Base-by-base conservation (phyloP, 2,113 vertebrate species). In the Sterrhoptilus dennistouni region DNA sequence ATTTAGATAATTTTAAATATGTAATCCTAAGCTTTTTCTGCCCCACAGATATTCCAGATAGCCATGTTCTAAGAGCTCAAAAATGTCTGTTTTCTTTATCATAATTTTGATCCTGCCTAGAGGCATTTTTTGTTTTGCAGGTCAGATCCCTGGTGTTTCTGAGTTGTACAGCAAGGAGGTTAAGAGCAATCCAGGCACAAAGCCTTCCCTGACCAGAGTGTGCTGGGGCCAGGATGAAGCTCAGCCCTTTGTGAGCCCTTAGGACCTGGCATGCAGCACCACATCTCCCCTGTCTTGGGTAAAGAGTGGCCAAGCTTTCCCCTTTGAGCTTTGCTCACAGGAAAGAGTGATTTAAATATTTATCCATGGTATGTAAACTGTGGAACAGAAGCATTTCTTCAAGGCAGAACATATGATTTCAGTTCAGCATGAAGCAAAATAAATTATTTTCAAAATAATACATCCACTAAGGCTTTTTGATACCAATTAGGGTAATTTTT, bases 371-470 rank as follows among this genome's bases (percentile, higher is more conserved):
- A 53, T 89, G 60, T 89, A 97, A 97, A 97, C 93, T 93, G 82
- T 52, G 35, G 79, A 89, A 81, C 59, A 93, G 76, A 42, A 83
- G 68, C 35, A 38, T 20, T 68, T 96, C 87, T 82, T 88, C 61
- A 64, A 2, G 9, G 31, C 29, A 91, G 53, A 75, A 82, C 7
- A 5, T 20, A 13, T 29, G 21, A 81, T 96, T 97, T 95, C 50
- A 91, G 38, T 91, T 89, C 45, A 81, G 52, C 71, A 35, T 29
- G 69, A 92, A 75, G 91, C 74, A 92, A 95, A 97, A 90, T 61
- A 95, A 86, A 84, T 70, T 3, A 86, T 97, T 91, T 69, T 68
- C n/a, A 87, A 96, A 97, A 87, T 64, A 93, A 83, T 49, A 68
- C 16, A 29, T 91, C 59, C 57, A 38, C 59, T 84, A 81, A 88